These are phyloP conservation scores for Listronotus bonariensis DNA, from an alignment of 1,140 invertebrate genomes.

Conservation along the genomic window DNA sequence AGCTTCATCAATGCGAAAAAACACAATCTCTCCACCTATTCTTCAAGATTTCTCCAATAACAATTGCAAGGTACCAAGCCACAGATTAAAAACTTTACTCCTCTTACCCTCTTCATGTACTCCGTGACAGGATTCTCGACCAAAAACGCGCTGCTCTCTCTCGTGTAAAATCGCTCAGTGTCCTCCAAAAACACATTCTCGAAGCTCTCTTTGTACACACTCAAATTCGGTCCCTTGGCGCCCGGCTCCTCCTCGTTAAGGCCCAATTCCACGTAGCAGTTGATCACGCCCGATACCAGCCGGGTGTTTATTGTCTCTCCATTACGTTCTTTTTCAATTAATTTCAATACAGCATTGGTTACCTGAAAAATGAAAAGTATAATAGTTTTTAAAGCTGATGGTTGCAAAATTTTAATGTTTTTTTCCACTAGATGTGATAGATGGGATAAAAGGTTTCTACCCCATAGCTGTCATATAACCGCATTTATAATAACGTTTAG, in stretches of 20 bases:
- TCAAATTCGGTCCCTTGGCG: constrained; percentile 80
- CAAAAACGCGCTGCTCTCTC: constrained; percentile 95
- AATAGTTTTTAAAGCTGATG: too few relatives aligned
- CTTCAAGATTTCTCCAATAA: too few relatives aligned
- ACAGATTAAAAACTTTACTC: too few relatives aligned
- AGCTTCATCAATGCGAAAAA: too few relatives aligned
- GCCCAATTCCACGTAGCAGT: constrained; percentile 81
- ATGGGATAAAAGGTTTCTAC: too few relatives aligned
- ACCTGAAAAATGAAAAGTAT: constrained; percentile 61
- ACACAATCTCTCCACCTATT: too few relatives aligned
- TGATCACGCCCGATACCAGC: constrained; percentile 90
- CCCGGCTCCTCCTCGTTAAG: constrained; percentile 91
- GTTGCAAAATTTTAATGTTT: too few relatives aligned
- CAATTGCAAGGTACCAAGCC: too few relatives aligned
- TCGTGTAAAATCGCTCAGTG: constrained; percentile 92
- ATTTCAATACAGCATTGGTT: constrained; percentile 94
- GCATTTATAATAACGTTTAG: too few relatives aligned
- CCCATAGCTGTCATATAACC: too few relatives aligned
- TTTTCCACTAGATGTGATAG: too few relatives aligned
- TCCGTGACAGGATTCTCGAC: constrained; percentile 95
- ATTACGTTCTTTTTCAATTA: constrained; percentile 94
- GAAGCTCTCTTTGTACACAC: constrained; percentile 95
- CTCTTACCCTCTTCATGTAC: constrained; percentile 93
- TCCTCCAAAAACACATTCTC: constrained; percentile 94
- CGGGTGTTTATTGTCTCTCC: constrained; percentile 96